Evolutionary conservation across 2,888 invertebrate species (phyloP).

Genomic region (Chymomyza caudatula): DNA sequence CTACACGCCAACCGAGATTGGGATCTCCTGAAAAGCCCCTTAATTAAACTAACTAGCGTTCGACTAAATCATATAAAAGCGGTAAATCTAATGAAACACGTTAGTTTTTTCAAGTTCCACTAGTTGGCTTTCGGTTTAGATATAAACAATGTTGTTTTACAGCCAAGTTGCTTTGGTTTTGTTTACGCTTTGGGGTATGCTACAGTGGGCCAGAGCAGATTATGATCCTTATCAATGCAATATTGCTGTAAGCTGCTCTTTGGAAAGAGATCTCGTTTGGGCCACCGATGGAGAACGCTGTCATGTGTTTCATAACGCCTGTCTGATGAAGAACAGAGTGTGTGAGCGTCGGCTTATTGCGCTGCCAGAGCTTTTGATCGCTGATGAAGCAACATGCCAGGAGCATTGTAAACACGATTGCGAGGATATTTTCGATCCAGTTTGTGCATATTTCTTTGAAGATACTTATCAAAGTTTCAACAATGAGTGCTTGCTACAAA

Average conservation of each 20-base stretch:
- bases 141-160: not conserved
- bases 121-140: not conserved
- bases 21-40: too few species aligned
- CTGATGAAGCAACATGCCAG: slow-evolving; percentile 18
- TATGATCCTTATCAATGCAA: slow-evolving; percentile 10
- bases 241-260: slow-evolving; percentile 8
- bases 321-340: slow-evolving; percentile 14
- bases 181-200: not conserved
- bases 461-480: slow-evolving; percentile 19
- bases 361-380: slow-evolving; percentile 6
- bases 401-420: slow-evolving; percentile 10
- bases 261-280: slow-evolving; percentile 19
- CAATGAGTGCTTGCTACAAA: slow-evolving; percentile 27
- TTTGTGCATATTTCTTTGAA: slow-evolving; percentile 30
- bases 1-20: not conserved
- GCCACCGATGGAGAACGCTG: slow-evolving; percentile 33
- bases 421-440: not conserved
- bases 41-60: too few species aligned
- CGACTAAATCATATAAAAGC: not conserved
- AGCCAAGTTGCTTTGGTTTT: not conserved
- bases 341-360: slow-evolving; percentile 12
- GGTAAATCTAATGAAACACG: not conserved
- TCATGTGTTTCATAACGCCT: slow-evolving; percentile 18
- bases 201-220: not conserved
- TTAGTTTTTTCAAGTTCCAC: not conserved